Conservation (phyloP, 2,888 invertebrate species). For the Melanotus villosus region DNA sequence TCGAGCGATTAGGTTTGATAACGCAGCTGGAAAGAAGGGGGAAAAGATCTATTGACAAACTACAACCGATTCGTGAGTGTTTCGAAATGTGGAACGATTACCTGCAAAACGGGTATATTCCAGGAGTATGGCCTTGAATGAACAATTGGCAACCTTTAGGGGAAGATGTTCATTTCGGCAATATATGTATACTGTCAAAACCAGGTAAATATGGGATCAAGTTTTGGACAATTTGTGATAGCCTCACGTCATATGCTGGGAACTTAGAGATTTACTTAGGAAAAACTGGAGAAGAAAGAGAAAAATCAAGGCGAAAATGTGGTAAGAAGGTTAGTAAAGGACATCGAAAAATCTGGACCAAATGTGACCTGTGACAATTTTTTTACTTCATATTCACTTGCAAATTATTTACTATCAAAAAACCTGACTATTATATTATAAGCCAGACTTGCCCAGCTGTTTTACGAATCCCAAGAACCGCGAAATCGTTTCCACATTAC, state of each 20-base stretch:
- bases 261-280: too few relatives aligned
- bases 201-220: conserved; percentile 19
- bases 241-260: conserved; percentile 10
- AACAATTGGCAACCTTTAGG: conserved; percentile 31
- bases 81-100: conserved; percentile 33
- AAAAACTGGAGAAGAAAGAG: conserved; percentile 9
- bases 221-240: conserved; percentile 36
- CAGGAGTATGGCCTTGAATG: conserved; percentile 26
- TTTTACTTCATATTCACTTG: conserved; percentile 26
- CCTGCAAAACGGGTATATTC: too few relatives aligned
- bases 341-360: conserved; percentile 3
- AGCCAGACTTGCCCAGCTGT: conserved; percentile 22
- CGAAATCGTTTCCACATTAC: conserved; percentile 18
- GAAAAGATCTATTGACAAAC: conserved; percentile 32
- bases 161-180: too few relatives aligned
- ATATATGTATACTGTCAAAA: conserved; percentile 5
- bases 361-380: neutral
- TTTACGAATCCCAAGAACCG: conserved; percentile 21
- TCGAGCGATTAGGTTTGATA: conserved; percentile 30
- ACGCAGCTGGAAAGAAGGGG: conserved; percentile 28
- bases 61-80: conserved; percentile 40
- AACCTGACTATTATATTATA: conserved; percentile 17
- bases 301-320: conserved; percentile 18
- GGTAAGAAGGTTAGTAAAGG: conserved; percentile 15
- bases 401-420: conserved; percentile 20